Evolutionary conservation across 2,113 vertebrate species (phyloP), one percentile per base, ranked within the genome.

Genomic region (Gymnarchus niloticus): DNA sequence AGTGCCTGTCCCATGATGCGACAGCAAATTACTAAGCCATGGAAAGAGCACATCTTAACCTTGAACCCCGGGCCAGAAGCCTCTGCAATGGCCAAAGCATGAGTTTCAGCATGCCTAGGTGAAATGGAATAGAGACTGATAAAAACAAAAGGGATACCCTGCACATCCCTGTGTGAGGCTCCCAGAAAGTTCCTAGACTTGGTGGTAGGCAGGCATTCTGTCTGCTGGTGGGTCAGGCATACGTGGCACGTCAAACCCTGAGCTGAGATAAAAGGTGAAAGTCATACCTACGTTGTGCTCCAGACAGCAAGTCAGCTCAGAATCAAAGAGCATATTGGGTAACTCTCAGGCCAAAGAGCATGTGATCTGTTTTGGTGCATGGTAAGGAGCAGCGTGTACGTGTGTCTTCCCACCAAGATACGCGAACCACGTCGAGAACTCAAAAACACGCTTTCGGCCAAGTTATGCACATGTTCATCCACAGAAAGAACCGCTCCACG

Each of bases 1-100:
- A 89, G 33, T 19, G 33, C 65, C 65, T 73, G 65, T 73, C 65
- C 65, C 65, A 41, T 41, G 37, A 73, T 73, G 65, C 65, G 41
- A 6, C 65, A 73, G 65, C n/a, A 57, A n/a, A 23, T 57, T n/a
- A 57, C 21, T 2, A 17, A 69, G 61, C 28, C 61, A 19, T 69
- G 59, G 10, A 33, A 33, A 65, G 3, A 5, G 4, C 61, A 37
- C 14, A 17, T 14, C 1, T 73, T 73, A 37, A 73, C 33, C 65
- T 14, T 17, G 65, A 73, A 73, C 19, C 14, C 65, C 14, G 33
- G 28, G 61, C 61, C 61, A 37, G 28, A 37, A 5, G 10, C 4
- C 33, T 73, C 33, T 41, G 33, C 28, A 73, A 73, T 73, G 65
- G 4, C 33, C 37, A 17, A 17, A 33, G 28, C 17, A 33, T 33